phyloP scores from a whole-genome alignment of 2,113 vertebrate genomes.

The Globicephala melas region DNA sequence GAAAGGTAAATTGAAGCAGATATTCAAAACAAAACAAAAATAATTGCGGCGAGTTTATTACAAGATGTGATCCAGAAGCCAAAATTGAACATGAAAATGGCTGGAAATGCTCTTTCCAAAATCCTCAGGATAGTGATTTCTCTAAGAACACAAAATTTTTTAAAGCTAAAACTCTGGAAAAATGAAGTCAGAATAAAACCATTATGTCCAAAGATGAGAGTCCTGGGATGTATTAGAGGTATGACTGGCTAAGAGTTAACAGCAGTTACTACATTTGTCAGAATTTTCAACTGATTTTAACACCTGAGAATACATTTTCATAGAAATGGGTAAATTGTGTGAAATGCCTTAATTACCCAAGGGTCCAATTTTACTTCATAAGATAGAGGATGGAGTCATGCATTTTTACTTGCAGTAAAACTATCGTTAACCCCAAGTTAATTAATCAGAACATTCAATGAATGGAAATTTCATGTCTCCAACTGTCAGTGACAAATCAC shows the following conservation, averaged over 20 bases:
- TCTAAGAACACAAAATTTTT: neutral
- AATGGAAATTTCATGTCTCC: neutral
- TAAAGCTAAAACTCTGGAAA: neutral
- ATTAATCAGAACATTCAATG: slow-evolving; percentile 1
- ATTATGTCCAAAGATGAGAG: neutral
- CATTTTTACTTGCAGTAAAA: slow-evolving; percentile 27
- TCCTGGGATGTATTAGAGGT: neutral
- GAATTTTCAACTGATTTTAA: neutral
- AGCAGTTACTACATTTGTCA: neutral
- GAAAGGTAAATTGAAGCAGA: neutral
- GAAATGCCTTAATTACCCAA: neutral
- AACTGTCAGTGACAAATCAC: neutral
- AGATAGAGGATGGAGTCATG: neutral
- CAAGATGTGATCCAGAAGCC: neutral
- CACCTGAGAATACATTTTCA: slow-evolving; percentile 4
- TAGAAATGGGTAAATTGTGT: neutral
- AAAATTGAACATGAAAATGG: neutral
- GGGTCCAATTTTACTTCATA: neutral
- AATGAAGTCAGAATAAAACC: neutral
- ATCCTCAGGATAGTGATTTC: neutral
- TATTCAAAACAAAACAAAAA: slow-evolving; percentile 2
- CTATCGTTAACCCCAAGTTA: neutral
- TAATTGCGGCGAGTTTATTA: neutral
- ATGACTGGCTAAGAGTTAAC: neutral
- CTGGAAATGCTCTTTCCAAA: neutral